phyloP scores from a whole-genome alignment of 2,888 invertebrate genomes.

The Drosophila differens region DNA sequence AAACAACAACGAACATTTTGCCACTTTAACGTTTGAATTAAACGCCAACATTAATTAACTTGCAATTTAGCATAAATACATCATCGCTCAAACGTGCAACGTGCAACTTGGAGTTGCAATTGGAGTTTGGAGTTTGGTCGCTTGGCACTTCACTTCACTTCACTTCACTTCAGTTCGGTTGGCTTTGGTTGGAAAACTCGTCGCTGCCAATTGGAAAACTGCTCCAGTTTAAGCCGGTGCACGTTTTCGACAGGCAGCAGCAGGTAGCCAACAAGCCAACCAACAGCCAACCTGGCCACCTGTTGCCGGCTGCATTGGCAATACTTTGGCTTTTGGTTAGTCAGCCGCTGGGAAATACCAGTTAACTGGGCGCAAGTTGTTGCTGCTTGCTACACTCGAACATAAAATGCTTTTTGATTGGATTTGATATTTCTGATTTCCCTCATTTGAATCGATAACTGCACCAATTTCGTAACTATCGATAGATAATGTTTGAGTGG shows the following conservation, averaged over 20 bases:
- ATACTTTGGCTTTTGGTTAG: slow-evolving; percentile 56
- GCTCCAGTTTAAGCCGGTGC: slow-evolving; percentile 81
- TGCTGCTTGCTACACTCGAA: slow-evolving; percentile 18
- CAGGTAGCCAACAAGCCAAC: slow-evolving; percentile 24
- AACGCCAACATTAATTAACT: slow-evolving; percentile 81
- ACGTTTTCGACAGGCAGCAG: slow-evolving; percentile 70
- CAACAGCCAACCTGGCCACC: slow-evolving; percentile 40
- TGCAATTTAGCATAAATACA: slow-evolving; percentile 81
- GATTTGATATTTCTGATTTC: neutral
- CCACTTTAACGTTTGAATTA: slow-evolving; percentile 78
- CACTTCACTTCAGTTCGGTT: slow-evolving; percentile 62
- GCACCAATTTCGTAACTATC: neutral
- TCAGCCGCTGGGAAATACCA: slow-evolving; percentile 81
- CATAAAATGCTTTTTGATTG: neutral
- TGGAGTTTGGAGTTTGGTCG: slow-evolving; percentile 11
- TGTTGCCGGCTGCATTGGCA: slow-evolving; percentile 46
- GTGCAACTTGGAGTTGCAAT: slow-evolving; percentile 14
- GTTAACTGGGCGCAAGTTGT: slow-evolving; percentile 47
- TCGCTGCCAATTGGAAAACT: slow-evolving; percentile 76
- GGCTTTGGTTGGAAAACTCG: slow-evolving; percentile 63
- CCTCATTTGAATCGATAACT: neutral
- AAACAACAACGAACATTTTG: slow-evolving; percentile 61
- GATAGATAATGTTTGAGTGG: neutral
- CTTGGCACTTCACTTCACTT: slow-evolving; percentile 69
- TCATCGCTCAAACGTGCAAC: slow-evolving; percentile 70